Base-by-base conservation (phyloP, 2,888 invertebrate species). In the Bibio marci region DNA sequence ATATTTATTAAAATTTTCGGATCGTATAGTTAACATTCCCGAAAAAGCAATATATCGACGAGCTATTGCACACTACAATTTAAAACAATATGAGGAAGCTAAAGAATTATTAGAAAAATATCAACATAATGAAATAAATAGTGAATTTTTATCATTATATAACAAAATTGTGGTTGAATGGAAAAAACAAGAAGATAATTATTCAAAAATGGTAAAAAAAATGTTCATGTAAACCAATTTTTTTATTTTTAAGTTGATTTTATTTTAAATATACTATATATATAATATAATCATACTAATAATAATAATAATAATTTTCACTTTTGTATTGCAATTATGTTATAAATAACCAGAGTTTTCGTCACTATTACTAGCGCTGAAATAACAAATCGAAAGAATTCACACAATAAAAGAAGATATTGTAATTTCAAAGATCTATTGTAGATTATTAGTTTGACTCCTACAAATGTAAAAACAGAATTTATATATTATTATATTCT, bases 1-100 rank as follows among this genome's bases (percentile, higher is more conserved):
- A 25, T 63, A 69, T 30, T 65, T 85, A 11, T 82, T 68, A 11
- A 15, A 5, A 18, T 68, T 63, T 49, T 62, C 65, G 22, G 59
- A 64, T 14, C 47, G 49, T 1, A 45, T 48, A 12, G 56, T 62
- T 42, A 37, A 43, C 5, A 45, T 52, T 38, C 60, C 63, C 38
- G 58, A 67, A 32, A 70, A 70, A 47, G 65, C 67, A 26, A 50
- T 64, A 35, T 70, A 67, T 50, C 63, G 67, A 41, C 54, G 66
- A 5, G 67, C 65, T 0, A 44, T 63, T 31, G 66, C 68, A 8
- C 62, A 57, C 63, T 60, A 64, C 19, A 66, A 69, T 33, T 57
- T 76, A 1, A 63, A 66, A 30, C 70, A 80, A 57, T 75, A 73
- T 46, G 76, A 79, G 38, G 69, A 71, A 41, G 81, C 83, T 0